Base-by-base conservation (phyloP, 2,113 vertebrate genomes). In the Hepsetus odoe region DNA sequence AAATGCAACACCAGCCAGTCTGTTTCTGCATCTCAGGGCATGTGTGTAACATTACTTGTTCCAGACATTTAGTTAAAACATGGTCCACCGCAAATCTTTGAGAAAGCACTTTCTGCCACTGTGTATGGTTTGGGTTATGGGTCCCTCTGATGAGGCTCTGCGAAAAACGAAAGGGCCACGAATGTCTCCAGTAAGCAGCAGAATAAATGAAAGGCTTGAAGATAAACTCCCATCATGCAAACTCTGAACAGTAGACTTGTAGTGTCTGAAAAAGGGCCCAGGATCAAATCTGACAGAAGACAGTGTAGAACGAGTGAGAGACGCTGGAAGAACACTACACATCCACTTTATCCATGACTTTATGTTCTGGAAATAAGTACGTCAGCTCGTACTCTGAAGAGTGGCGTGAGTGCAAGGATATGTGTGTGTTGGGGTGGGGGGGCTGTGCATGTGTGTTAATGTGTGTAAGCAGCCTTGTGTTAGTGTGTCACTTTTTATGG, bases 41-140 rank as follows among this genome's bases (percentile, higher is more conserved):
- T 89, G 81, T 90, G 85, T 80, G 58, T 64, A 74, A 86, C 74
- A 85, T 92, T 90, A 90, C 72, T 88, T 35, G 75, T 65, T 77
- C 72, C 66, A 78, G 81, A 56, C 84, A 84, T 55, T 62, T 77
- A 77, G 77, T 80, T 78, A 77, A 84, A 88, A 87, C 83, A 85
- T 75, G 80, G 75, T 55, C n/a, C 49, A 82, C 86, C 82, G 13
- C 86, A 85, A 40, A 46, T 56, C n/a, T 76, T 51, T 55, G 75
- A 73, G 78, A 59, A 79, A 72, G 28, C 44, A 28, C 56, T n/a
- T 32, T 46, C 58, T 1, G 85, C 88, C 88, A 85, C 87, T 82
- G 85, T 84, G 70, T 72, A 73, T 85, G 85, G 77, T 91, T 87
- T 78, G 59, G 73, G 82, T 89, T 74, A 85, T 71, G 32, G 51